phyloP scores from a whole-genome alignment of 2,888 invertebrate genomes.

The Bimastos eiseni region DNA sequence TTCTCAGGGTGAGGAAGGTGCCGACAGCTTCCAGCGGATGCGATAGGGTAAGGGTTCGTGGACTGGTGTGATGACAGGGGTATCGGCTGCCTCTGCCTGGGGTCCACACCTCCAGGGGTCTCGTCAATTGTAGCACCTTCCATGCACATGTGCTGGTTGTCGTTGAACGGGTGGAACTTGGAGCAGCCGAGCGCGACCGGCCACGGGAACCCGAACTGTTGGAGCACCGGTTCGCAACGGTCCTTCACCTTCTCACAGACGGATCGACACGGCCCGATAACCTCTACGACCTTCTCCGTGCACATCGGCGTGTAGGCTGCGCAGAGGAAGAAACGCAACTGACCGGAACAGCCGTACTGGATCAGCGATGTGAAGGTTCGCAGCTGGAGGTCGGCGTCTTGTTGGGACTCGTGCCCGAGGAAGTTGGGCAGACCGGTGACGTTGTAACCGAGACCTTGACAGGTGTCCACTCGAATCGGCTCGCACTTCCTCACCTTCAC shows the following conservation, averaged over 20 bases:
- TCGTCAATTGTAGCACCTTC: conserved; percentile 70
- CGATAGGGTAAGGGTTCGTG: too few relatives aligned
- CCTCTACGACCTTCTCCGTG: conserved; percentile 80
- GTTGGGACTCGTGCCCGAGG: conserved; percentile 82
- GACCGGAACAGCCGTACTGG: conserved; percentile 71
- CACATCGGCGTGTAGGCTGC: conserved; percentile 94
- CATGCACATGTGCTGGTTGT: conserved; percentile 94
- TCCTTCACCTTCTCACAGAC: conserved; percentile 79
- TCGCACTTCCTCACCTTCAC: conserved; percentile 71
- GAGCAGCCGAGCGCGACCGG: conserved; percentile 86
- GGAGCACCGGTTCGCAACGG: conserved; percentile 83
- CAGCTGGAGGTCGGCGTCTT: conserved; percentile 83
- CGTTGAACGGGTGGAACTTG: conserved; percentile 85
- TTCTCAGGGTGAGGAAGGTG: conserved; percentile 66
- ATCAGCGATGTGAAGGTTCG: conserved; percentile 88
- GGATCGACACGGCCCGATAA: conserved; percentile 80
- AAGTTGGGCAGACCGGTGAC: conserved; percentile 92
- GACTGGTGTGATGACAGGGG: too few relatives aligned
- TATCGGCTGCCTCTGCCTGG: neutral
- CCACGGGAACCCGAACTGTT: conserved; percentile 91
- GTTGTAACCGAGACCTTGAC: conserved; percentile 86
- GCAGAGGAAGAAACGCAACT: conserved; percentile 78
- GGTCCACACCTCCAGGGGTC: neutral
- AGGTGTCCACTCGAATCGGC: conserved; percentile 83
- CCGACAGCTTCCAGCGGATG: neutral